Percentiles rank a stretch among this genome's conserved stretches.
Conservation (phyloP, 2,888 invertebrate genomes). For the Drosophila greeni region DNA sequence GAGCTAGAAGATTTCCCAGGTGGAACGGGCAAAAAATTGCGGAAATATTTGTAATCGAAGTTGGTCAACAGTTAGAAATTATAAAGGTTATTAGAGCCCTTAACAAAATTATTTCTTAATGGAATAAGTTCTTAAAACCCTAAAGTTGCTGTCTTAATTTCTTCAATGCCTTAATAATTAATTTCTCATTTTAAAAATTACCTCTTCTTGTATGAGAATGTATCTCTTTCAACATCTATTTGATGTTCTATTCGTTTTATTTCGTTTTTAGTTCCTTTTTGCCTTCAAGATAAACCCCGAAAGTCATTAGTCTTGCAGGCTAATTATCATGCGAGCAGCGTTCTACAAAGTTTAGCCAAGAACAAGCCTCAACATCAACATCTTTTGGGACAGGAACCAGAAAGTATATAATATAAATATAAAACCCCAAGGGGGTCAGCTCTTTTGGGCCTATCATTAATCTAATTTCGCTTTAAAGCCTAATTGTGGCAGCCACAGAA, state of each 20-base stretch:
- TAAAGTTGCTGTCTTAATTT: background rate
- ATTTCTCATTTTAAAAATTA: background rate
- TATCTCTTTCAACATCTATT: constrained; percentile 36
- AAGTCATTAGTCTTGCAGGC: constrained; percentile 60
- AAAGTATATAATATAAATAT: constrained; percentile 15
- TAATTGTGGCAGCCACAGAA: constrained; percentile 46
- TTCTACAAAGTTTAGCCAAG: constrained; percentile 48
- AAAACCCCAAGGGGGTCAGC: constrained; percentile 1
- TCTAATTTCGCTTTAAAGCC: constrained; percentile 63
- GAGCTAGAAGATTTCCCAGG: constrained; percentile 1
- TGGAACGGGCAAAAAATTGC: background rate
- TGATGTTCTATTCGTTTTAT: constrained; percentile 50
- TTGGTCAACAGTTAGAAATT: background rate
- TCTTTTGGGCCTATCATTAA: constrained; percentile 61
- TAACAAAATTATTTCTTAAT: fast-evolving
- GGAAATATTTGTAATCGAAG: constrained; percentile 4
- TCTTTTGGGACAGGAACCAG: constrained; percentile 35
- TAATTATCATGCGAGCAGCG: constrained; percentile 59
- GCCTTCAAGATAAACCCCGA: constrained; percentile 29
- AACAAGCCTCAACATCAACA: constrained; percentile 51
- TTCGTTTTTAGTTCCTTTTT: constrained; percentile 24
- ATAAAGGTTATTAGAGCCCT: background rate
- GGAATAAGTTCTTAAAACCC: background rate
- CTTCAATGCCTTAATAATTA: background rate
- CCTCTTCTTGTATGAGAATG: background rate